Percentiles rank a stretch among this genome's conserved stretches.
These are phyloP conservation scores for Gonioctena quinquepunctata DNA, from an alignment of 1,140 invertebrate genomes.

Conservation along the genomic window DNA sequence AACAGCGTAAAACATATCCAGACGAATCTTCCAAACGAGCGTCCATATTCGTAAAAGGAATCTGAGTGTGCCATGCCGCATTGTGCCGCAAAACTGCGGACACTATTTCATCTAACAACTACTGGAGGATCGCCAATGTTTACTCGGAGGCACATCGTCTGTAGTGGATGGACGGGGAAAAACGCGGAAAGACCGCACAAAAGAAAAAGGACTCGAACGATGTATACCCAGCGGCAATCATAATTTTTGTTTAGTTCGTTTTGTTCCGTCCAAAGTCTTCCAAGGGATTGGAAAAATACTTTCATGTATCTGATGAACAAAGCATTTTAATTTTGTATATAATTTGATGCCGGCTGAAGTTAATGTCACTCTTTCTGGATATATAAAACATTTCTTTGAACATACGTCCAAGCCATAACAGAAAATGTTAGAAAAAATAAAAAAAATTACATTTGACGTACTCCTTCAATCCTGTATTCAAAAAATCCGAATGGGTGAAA, in stretches of 20 bases:
- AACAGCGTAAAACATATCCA: neutral
- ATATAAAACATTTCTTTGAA: too few species aligned
- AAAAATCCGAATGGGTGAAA: too few species aligned
- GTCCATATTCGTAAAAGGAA: neutral
- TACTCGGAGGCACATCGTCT: neutral
- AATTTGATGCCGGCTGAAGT: too few species aligned
- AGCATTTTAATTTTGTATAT: too few species aligned
- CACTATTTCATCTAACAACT: conserved; percentile 19
- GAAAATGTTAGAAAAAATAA: too few species aligned
- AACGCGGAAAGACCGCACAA: neutral
- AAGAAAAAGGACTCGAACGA: conserved; percentile 7
- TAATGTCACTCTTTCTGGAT: too few species aligned
- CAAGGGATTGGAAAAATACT: too few species aligned
- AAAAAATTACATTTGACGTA: too few species aligned
- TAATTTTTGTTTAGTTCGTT: conserved; percentile 7
- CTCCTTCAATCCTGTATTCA: too few species aligned
- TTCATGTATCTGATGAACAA: too few species aligned
- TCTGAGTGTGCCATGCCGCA: conserved; percentile 2
- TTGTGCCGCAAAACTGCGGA: conserved; percentile 21
- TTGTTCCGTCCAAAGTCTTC: too few species aligned
- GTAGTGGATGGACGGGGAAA: neutral
- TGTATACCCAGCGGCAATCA: neutral
- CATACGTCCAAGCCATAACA: too few species aligned
- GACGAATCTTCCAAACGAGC: conserved; percentile 2
- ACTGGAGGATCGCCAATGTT: conserved; percentile 23